Evolutionary conservation across 1,140 invertebrate genomes (phyloP), one percentile per base, ranked within the genome.

Genomic region (Apis laboriosa): DNA sequence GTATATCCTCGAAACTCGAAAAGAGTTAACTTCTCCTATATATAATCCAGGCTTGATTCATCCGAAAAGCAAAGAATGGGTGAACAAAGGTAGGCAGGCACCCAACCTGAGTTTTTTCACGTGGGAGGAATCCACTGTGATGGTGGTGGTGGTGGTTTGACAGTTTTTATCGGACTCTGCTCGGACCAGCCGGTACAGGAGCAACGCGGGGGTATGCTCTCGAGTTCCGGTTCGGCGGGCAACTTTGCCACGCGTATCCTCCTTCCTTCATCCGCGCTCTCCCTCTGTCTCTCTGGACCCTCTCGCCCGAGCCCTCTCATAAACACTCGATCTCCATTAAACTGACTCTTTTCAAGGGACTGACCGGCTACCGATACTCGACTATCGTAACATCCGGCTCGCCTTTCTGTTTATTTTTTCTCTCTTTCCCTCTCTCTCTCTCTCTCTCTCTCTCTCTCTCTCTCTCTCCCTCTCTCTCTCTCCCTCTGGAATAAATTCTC

Each of bases 281-380:
- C 70, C 70, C 58, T 70, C 63, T 58, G 34, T 81, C 87, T 80
- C 77, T 49, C 34, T 21, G 80, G 49, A 82, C 64, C 64, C 80
- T 82, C 73, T 70, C 73, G 63, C 76, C 76, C 83, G 67, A 77
- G 70, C 72, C 67, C 64, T 67, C 63, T 80, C 77, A 84, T 82
- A 82, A 84, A 84, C 77, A 84, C 82, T 88, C 80, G 84, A 88
- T 84, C 87, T 89, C 86, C 86, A 90, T 90, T 88, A 86, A 88
- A 90, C 79, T 71, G 79, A 84, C 76, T 87, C 81, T 71, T 63
- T 80, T 87, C 53, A 56, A 84, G 68, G 67, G 51, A 79, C 61
- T 84, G 77, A 67, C 68, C 68, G 56, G 61, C 76, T 84, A 84
- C 77, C 77, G 76, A 80, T 83, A 83, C 67, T 78, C 75, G 80